Percentiles rank a stretch among this genome's conserved stretches.
phyloP scores from a whole-genome alignment of 2,888 invertebrate species.

The Pseudeuparius sepicola region DNA sequence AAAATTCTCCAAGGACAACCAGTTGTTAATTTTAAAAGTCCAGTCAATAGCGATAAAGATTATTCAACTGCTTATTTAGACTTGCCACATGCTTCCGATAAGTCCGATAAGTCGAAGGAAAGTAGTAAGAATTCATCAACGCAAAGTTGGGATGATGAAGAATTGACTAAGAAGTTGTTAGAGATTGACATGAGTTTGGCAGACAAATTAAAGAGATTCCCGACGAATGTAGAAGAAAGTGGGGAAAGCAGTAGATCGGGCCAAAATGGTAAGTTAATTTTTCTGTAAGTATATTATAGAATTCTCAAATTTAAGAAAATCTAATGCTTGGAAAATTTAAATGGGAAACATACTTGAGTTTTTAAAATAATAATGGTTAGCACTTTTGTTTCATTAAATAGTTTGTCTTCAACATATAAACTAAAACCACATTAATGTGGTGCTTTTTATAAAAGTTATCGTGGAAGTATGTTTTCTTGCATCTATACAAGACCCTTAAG shows the following conservation, averaged over 20 bases:
- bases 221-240: constrained; percentile 10
- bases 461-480: no score
- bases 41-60: constrained; percentile 25
- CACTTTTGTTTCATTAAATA: no score
- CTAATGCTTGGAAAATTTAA: no score
- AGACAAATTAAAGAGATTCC: constrained; percentile 27
- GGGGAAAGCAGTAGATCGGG: constrained; percentile 8
- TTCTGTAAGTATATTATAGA: no score
- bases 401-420: no score
- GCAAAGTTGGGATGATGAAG: constrained; percentile 26
- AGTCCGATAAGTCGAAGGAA: constrained; percentile 17
- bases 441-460: no score
- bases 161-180: constrained; percentile 26
- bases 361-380: no score
- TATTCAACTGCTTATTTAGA: constrained; percentile 33
- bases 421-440: no score
- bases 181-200: constrained; percentile 32
- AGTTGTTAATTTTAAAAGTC: constrained; percentile 12
- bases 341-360: no score
- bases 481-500: no score
- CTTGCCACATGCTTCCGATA: constrained; percentile 23
- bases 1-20: constrained; percentile 35
- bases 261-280: no score
- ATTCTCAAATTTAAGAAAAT: no score
- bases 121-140: constrained; percentile 18